Evolutionary conservation across 1,140 invertebrate genomes (phyloP), one percentile per base, ranked within the genome.

Genomic region (Drosophila tsacasi): DNA sequence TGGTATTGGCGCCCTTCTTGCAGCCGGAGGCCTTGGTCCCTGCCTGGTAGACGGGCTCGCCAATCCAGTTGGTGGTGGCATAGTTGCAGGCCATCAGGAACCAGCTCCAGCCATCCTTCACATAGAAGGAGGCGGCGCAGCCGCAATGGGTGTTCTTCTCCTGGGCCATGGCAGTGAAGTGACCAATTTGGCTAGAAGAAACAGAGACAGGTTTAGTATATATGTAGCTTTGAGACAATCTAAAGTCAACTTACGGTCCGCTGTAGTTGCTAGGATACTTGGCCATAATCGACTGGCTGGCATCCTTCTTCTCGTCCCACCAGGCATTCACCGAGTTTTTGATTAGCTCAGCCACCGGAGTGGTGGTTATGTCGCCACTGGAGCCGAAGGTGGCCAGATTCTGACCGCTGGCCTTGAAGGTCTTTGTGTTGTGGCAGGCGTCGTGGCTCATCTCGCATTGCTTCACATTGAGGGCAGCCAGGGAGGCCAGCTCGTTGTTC

Each of bases 381-480:
- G 73, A 82, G 40, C 83, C 58, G 15, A 84, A 72, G 74, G 66
- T 75, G 15, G 92, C 92, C 35, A 92, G 61, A 61, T 92, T 92
- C 74, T 92, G 92, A 1, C 92, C 92, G 23, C 17, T 57, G 90
- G 73, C 79, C 74, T 74, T 62, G 59, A 86, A 92, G 3, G 32
- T 50, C 10, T 74, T 61, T 0, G 92, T 92, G 30, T 92, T 92
- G 67, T 58, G 91, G 63, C 92, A 92, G 2, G 49, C 65, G 7
- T 92, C 92, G 66, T 92, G 91, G 0, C 19, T 21, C 79, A 92
- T 89, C 50, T 66, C 1, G 30, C 92, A 92, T 76, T 81, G 32
- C 44, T 25, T 75, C 5, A 92, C 91, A 55, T 92, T 92, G 2
- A 92, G 59, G 5, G 64, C 57, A 6, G 92, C 92, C 47, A 92